Conservation (phyloP, 2,888 invertebrate species). For the Cephus nigrinus region DNA sequence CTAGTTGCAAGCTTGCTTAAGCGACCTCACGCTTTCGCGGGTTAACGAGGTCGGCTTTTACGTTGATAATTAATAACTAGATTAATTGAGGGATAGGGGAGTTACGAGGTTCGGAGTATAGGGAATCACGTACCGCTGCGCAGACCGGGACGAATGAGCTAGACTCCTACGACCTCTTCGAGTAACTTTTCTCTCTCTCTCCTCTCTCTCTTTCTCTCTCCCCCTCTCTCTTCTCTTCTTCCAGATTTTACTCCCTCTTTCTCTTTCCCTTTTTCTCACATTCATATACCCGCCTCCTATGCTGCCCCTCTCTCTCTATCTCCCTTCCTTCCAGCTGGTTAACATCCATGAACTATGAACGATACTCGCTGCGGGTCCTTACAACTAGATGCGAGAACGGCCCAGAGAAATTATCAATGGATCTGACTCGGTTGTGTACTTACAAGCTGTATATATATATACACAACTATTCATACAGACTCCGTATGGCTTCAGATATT, state of each 20-base stretch:
- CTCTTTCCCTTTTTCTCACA: not conserved
- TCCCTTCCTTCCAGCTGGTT: constrained; percentile 31
- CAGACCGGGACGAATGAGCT: constrained; percentile 8
- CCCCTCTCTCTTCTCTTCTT: not conserved
- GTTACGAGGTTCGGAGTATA: constrained; percentile 27
- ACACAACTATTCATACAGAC: not conserved
- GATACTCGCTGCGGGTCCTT: constrained; percentile 30
- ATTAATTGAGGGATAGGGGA: constrained; percentile 53
- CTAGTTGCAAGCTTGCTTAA: not conserved
- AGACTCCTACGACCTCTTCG: constrained; percentile 25
- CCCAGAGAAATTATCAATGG: constrained; percentile 46
- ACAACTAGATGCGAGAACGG: constrained; percentile 41
- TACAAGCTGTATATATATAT: too few species aligned
- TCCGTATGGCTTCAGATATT: not conserved
- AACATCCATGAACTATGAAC: constrained; percentile 43
- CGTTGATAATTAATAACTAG: constrained; percentile 58
- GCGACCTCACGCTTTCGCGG: constrained; percentile 36
- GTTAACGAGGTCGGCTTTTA: constrained; percentile 50
- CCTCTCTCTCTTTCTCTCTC: not conserved
- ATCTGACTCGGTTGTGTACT: constrained; percentile 34
- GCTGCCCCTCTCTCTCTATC: not conserved
- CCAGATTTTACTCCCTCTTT: constrained; percentile 8
- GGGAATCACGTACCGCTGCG: not conserved
- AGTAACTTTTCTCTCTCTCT: constrained; percentile 4
- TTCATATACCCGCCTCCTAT: not conserved